Evolutionary conservation across 2,797 vertebrate genomes (phyloP).

Genomic region (Xenops minutus): DNA sequence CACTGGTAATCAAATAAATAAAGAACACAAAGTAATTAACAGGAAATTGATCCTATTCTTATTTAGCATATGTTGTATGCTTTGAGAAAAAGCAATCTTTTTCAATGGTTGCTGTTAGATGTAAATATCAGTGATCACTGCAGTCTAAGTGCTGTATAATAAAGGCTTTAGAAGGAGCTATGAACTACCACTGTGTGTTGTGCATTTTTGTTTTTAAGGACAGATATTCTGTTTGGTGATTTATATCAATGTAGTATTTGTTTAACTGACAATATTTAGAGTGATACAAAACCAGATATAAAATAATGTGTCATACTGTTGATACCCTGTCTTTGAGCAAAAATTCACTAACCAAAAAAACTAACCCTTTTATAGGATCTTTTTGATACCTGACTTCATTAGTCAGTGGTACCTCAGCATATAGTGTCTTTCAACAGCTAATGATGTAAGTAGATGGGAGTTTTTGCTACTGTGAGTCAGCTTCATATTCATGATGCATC

Average conservation of each 20-base stretch:
- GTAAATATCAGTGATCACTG: neutral
- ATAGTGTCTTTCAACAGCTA: neutral
- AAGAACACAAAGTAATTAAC: neutral
- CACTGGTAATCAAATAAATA: neutral
- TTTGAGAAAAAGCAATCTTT: neutral
- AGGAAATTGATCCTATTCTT: neutral
- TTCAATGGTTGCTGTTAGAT: neutral
- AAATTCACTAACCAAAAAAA: neutral
- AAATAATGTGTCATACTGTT: neutral
- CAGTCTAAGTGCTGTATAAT: neutral
- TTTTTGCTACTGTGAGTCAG: neutral
- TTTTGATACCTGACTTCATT: neutral
- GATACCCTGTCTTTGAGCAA: neutral
- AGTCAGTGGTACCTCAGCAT: neutral
- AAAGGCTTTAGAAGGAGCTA: neutral
- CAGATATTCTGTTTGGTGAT: neutral
- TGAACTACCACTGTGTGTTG: neutral
- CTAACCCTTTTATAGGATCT: fast-evolving
- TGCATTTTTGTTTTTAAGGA: neutral
- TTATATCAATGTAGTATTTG: neutral
- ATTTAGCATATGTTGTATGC: neutral
- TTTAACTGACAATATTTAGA: neutral
- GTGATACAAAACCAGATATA: neutral
- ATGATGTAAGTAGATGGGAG: neutral
- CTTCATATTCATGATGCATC: neutral